Conservation (phyloP, 2,888 invertebrate genomes). For the Chrysodeixis includens region DNA sequence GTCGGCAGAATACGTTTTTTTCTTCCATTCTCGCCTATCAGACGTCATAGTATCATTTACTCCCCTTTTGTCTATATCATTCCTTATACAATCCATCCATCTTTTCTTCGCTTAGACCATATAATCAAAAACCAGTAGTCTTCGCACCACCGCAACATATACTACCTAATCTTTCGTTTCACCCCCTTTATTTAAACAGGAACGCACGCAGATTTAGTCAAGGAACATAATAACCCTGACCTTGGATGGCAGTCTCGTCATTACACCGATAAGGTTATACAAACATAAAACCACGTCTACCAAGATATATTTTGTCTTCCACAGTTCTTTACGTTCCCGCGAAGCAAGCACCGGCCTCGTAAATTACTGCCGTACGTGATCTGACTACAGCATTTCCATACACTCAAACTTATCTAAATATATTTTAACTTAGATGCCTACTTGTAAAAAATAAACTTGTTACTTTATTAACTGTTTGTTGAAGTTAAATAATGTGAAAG, state of each 20-base stretch:
- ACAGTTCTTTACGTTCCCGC: conserved; percentile 47
- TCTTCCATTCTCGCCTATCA: no score
- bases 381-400: conserved; percentile 55
- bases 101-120: no score
- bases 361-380: conserved; percentile 63
- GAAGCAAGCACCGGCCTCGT: conserved; percentile 54
- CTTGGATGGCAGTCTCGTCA: background rate
- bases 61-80: no score
- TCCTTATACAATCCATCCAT: no score
- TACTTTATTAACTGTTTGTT: background rate
- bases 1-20: no score
- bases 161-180: background rate
- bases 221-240: background rate
- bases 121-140: no score
- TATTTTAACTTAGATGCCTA: background rate
- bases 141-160: background rate
- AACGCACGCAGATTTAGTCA: background rate
- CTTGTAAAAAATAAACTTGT: conserved; percentile 7
- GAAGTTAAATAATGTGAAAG: background rate
- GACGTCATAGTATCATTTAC: no score
- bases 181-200: background rate
- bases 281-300: conserved; percentile 7
- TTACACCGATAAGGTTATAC: conserved; percentile 7
- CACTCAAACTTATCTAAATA: conserved; percentile 34
- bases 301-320: conserved; percentile 21